A percentile compares a stretch with the other conserved stretches of the same genome.
Conservation (phyloP, 2,888 invertebrate species). For the Notodonta dromedarius region DNA sequence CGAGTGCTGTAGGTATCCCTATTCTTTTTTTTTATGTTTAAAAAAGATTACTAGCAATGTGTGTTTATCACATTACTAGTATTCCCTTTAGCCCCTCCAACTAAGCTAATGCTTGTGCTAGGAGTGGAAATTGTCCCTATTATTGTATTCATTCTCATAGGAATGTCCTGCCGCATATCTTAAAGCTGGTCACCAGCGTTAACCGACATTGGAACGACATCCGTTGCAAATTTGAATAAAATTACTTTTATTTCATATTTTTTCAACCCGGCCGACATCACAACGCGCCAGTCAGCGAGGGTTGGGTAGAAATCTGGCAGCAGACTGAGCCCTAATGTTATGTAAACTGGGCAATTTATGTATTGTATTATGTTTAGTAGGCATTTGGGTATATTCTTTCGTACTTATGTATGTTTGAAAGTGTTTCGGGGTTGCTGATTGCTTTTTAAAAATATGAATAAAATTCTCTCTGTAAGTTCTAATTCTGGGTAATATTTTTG, state of each 20-base stretch:
- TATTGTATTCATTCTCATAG: background rate
- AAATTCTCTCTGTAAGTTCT: background rate
- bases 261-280: conserved; percentile 17
- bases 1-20: too few relatives aligned
- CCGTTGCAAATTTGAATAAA: conserved; percentile 62
- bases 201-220: conserved; percentile 44
- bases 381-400: conserved; percentile 8
- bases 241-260: conserved; percentile 51
- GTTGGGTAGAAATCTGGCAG: conserved; percentile 19
- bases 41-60: too few relatives aligned
- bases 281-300: conserved; percentile 11
- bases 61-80: too few relatives aligned
- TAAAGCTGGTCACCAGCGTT: conserved; percentile 4
- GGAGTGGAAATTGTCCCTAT: background rate
- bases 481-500: too few relatives aligned
- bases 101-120: too few relatives aligned
- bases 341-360: conserved; percentile 26
- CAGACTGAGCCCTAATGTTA: conserved; percentile 21
- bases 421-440: background rate
- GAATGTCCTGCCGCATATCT: conserved; percentile 5
- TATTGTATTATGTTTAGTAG: conserved; percentile 2
- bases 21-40: too few relatives aligned
- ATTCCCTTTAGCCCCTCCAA: too few relatives aligned
- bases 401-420: conserved; percentile 1
- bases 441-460: background rate